Base-by-base conservation (phyloP, 2,113 vertebrate genomes). In the Calidris pugnax region DNA sequence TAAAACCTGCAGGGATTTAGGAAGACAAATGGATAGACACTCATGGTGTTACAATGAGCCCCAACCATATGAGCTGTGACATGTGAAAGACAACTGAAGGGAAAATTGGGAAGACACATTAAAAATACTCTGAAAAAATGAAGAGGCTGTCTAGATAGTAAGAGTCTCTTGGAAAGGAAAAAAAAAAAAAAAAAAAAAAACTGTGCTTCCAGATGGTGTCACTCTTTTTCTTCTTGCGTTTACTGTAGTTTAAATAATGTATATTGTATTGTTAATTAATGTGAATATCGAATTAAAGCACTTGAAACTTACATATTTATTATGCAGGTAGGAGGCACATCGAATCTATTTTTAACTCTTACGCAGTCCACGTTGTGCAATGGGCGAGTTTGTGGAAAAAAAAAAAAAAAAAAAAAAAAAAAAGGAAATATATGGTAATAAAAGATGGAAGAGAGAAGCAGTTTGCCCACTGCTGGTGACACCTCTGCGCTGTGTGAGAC, bases 261-360 rank as follows among this genome's bases (percentile, higher is more conserved):
- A 98, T 98, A 98, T 98, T 98, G 97, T 98, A 98, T 98, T 98
- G 98, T 98, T 98, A 98, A 98, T 98, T 98, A 98, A 98, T 98
- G 98, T 97, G 98, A 98, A 98, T 98, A 98, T 98, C 98, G 96
- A 98, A 98, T 98, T 98, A 98, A 98, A 98, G 93, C 98, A 97
- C 97, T 98, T 96, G 98, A 98, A 98, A 98, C 97, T 97, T 98
- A 98, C 98, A 97, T 98, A 97, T 98, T 98, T 98, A 98, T 98
- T 98, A 98, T 98, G 98, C 98, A 98, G 98, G 98, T 98, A 98
- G 98, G 97, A 98, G 98, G 97, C 98, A 98, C 85, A 89, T 98
- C 95, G 88, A 97, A 96, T 98, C 98, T 98, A 98, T 98, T 99
- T 98, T 98, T 98, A 98, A 98, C 98, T 98, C 97, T 94, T 97